Conservation (phyloP, 1,140 invertebrate genomes). For the Chrysomallon squamiferum region DNA sequence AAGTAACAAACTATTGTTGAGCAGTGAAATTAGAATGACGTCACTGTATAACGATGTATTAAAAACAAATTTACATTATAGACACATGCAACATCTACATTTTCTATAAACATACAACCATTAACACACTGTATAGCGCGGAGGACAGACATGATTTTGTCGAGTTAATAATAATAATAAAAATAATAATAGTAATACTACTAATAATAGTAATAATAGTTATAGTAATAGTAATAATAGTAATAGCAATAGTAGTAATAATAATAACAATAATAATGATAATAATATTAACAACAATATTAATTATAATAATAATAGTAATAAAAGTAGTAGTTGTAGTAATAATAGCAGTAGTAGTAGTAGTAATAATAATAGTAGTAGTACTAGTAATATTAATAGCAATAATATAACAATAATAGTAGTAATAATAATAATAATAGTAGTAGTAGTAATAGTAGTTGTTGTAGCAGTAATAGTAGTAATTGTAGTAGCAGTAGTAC, state of each 20-base stretch:
- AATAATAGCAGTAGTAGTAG: conserved; percentile 7
- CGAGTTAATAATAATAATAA: neutral
- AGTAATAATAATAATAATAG: conserved; percentile 4
- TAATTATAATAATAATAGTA: neutral
- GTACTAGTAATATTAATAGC: conserved; percentile 1
- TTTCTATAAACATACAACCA: too few species aligned
- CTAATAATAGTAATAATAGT: conserved; percentile 2
- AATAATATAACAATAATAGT: neutral
- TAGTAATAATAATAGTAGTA: conserved; percentile 1
- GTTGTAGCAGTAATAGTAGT: conserved; percentile 14
- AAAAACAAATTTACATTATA: too few species aligned
- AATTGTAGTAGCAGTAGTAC: conserved; percentile 6
- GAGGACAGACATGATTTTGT: too few species aligned
- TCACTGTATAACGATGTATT: too few species aligned
- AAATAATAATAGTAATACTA: conserved; percentile 4
- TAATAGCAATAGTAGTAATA: conserved; percentile 2
- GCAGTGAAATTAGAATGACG: too few species aligned
- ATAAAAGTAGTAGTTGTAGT: neutral
- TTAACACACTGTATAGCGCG: too few species aligned
- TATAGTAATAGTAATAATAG: conserved; percentile 9
- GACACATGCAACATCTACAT: too few species aligned
- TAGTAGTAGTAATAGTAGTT: conserved; percentile 6
- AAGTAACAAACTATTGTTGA: too few species aligned
- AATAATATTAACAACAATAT: neutral
- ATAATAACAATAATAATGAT: conserved; percentile 1